Conservation (phyloP, 2,888 invertebrate species). For the Gari tellinella region DNA sequence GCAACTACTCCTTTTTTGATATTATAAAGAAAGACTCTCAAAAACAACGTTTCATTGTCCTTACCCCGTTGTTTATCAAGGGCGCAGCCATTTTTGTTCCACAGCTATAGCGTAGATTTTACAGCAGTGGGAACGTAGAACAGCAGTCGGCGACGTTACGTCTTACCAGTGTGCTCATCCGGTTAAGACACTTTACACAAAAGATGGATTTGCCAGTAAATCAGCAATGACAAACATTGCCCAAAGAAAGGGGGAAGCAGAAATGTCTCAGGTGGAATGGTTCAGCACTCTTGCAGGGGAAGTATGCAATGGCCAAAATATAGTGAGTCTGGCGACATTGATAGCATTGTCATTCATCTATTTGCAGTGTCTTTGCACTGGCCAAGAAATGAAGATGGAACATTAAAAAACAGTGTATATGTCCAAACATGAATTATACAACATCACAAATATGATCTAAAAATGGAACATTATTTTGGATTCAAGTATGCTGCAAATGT, state of each 20-base stretch:
- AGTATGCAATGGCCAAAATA: background rate
- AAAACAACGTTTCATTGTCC: too few relatives aligned
- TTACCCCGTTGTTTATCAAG: too few relatives aligned
- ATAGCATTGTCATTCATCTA: slow-evolving; percentile 34
- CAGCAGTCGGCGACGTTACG: too few relatives aligned
- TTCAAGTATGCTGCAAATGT: slow-evolving; percentile 1
- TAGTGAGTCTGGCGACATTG: slow-evolving; percentile 38
- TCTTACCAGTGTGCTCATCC: too few relatives aligned
- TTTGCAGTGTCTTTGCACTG: slow-evolving; percentile 30
- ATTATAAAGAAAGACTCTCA: too few relatives aligned
- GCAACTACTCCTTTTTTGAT: too few relatives aligned
- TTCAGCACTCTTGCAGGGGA: background rate
- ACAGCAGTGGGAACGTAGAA: too few relatives aligned
- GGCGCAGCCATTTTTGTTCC: too few relatives aligned
- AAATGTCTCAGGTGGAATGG: slow-evolving; percentile 4
- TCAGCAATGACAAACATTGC: background rate
- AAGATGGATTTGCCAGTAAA: slow-evolving; percentile 4
- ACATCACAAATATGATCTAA: slow-evolving; percentile 1
- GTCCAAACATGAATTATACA: slow-evolving; percentile 1
- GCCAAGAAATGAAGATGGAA: slow-evolving; percentile 22
- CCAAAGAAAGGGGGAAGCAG: slow-evolving; percentile 5
- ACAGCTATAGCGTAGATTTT: too few relatives aligned
- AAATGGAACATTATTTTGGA: background rate
- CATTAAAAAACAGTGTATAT: slow-evolving; percentile 16
- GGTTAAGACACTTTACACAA: slow-evolving; percentile 6